Percentiles rank a stretch among this genome's conserved stretches.
phyloP scores from a whole-genome alignment of 2,888 invertebrate species.

The Drosophila anceps region DNA sequence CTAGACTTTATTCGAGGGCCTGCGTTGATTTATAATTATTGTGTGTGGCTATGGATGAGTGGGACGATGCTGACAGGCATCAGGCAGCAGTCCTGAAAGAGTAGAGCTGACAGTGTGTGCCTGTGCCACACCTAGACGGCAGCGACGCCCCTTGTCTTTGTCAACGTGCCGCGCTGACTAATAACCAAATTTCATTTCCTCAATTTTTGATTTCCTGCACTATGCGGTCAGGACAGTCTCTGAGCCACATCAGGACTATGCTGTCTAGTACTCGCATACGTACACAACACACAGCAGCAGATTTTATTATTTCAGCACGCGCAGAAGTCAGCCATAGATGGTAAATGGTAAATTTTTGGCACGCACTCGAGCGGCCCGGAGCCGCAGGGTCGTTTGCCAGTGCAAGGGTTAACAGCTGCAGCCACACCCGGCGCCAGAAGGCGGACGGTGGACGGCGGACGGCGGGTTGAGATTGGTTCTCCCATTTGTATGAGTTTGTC shows the following conservation, averaged over 20 bases:
- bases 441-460: neutral
- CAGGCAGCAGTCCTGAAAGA: slow-evolving; percentile 11
- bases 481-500: slow-evolving; percentile 75
- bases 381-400: slow-evolving; percentile 51
- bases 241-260: slow-evolving; percentile 13
- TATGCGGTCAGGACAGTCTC: slow-evolving; percentile 59
- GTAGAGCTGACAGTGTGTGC: slow-evolving; percentile 33
- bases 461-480: slow-evolving; percentile 27
- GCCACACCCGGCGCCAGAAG: slow-evolving; percentile 63
- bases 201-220: slow-evolving; percentile 78
- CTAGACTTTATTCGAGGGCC: slow-evolving; percentile 73
- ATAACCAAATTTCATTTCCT: slow-evolving; percentile 79
- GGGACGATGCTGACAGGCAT: slow-evolving; percentile 24
- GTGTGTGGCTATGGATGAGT: slow-evolving; percentile 35
- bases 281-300: slow-evolving; percentile 53
- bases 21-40: slow-evolving; percentile 78
- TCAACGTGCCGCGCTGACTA: slow-evolving; percentile 70
- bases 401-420: slow-evolving; percentile 77
- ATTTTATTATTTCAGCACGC: slow-evolving; percentile 78
- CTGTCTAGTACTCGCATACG: slow-evolving; percentile 18
- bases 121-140: slow-evolving; percentile 54
- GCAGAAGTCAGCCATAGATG: slow-evolving; percentile 66
- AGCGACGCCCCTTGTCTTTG: slow-evolving; percentile 24
- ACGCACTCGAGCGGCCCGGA: slow-evolving; percentile 62
- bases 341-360: slow-evolving; percentile 72